Percentiles rank a stretch among this genome's conserved stretches.
Evolutionary conservation across 2,797 vertebrate genomes (phyloP).

Genomic region (Leptoclinus maculatus): DNA sequence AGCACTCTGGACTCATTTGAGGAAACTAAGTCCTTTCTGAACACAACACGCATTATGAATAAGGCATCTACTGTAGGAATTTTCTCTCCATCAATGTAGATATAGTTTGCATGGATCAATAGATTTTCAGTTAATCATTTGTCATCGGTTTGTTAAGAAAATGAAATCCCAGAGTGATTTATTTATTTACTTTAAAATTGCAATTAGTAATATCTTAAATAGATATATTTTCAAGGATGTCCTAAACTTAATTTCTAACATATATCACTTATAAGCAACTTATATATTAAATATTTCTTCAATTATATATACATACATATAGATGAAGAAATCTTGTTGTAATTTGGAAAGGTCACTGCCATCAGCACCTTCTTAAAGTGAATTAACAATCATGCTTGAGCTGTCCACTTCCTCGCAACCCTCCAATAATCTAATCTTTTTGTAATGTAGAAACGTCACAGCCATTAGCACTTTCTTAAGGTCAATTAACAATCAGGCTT

Average conservation of each 20-base stretch:
- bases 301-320: background rate
- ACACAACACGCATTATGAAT: background rate
- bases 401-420: slow-evolving; percentile 50
- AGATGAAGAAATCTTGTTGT: background rate
- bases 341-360: slow-evolving; percentile 1
- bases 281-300: no score
- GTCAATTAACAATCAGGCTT: slow-evolving; percentile 52
- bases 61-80: background rate
- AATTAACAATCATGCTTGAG: slow-evolving; percentile 51
- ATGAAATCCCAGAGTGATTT: background rate
- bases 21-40: background rate
- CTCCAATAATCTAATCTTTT: slow-evolving; percentile 60
- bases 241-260: background rate
- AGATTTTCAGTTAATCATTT: background rate
- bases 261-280: no score
- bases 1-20: background rate
- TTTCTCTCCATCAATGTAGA: background rate
- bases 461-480: slow-evolving; percentile 34
- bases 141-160: background rate
- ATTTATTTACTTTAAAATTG: background rate
- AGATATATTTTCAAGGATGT: background rate
- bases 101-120: background rate
- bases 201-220: background rate
- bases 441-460: background rate
- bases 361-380: slow-evolving; percentile 35